phyloP scores from a whole-genome alignment of 2,888 invertebrate species.

The Iphiclides podalirius region DNA sequence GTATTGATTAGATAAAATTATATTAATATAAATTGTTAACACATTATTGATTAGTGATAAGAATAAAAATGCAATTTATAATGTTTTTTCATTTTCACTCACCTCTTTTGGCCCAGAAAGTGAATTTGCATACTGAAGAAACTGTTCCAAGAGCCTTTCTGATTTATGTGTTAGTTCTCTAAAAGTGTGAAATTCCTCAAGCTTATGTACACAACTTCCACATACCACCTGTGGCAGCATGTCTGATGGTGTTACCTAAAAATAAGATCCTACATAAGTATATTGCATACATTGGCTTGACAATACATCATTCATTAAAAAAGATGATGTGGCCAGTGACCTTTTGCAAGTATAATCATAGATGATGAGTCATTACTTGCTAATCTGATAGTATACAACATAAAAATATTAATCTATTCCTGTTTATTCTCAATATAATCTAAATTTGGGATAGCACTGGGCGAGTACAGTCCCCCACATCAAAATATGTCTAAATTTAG shows the following conservation, averaged over 20 bases:
- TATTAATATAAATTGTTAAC: conserved; percentile 23
- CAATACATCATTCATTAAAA: conserved; percentile 49
- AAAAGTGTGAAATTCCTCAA: conserved; percentile 88
- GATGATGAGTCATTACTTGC: conserved; percentile 62
- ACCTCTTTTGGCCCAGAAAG: conserved; percentile 83
- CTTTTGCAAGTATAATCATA: conserved; percentile 68
- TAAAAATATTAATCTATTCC: conserved; percentile 34
- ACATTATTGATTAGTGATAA: conserved; percentile 25
- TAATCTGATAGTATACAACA: conserved; percentile 60
- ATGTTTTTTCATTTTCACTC: conserved; percentile 42
- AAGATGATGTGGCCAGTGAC: conserved; percentile 69
- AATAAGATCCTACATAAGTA: conserved; percentile 43
- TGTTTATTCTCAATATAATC: conserved; percentile 21
- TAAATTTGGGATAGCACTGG: conserved; percentile 35
- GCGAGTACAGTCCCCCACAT: conserved; percentile 58
- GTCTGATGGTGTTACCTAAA: conserved; percentile 87
- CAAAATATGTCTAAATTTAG: conserved; percentile 73
- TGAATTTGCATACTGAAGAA: conserved; percentile 86
- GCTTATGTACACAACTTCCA: conserved; percentile 86
- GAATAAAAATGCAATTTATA: conserved; percentile 26
- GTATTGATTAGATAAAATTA: conserved; percentile 18
- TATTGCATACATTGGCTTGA: conserved; percentile 44
- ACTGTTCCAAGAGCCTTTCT: conserved; percentile 87
- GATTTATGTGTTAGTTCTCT: conserved; percentile 87
- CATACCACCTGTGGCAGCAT: conserved; percentile 89